Conservation (phyloP, 1,140 invertebrate genomes). For the Cardiocondyla obscurior region DNA sequence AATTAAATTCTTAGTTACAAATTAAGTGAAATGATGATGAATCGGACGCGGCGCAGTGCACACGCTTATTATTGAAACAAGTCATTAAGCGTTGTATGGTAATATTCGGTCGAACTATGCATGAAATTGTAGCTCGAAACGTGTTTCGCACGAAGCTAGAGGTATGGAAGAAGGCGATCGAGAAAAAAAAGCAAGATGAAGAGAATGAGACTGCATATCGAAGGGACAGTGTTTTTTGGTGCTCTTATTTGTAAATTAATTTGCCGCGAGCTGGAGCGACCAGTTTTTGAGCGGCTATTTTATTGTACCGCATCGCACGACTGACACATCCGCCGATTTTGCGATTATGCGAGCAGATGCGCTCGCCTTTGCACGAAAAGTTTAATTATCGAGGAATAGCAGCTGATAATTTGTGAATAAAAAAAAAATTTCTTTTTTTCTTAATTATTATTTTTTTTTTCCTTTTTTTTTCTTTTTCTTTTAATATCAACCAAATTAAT, state of each 20-base stretch:
- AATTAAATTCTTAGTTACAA: slow-evolving; percentile 44
- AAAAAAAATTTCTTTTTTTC: slow-evolving; percentile 27
- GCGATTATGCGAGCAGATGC: slow-evolving; percentile 41
- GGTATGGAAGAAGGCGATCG: not conserved
- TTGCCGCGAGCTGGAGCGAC: slow-evolving; percentile 59
- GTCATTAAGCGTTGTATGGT: slow-evolving; percentile 50
- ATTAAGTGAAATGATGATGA: not conserved
- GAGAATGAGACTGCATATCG: slow-evolving; percentile 60
- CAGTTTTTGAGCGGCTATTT: slow-evolving; percentile 65
- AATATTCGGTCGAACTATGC: slow-evolving; percentile 54
- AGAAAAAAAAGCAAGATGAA: slow-evolving; percentile 32
- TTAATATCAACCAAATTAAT: not conserved
- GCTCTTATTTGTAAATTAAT: slow-evolving; percentile 71
- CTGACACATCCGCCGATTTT: slow-evolving; percentile 54
- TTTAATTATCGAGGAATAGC: slow-evolving; percentile 13
- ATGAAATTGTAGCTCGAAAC: slow-evolving; percentile 62
- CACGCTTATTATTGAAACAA: slow-evolving; percentile 40
- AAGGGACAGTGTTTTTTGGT: slow-evolving; percentile 51
- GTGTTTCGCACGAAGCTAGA: slow-evolving; percentile 29
- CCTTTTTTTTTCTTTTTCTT: no score
- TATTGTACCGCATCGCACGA: slow-evolving; percentile 37
- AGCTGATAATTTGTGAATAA: not conserved
- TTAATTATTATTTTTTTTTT: no score
- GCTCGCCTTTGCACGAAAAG: not conserved
- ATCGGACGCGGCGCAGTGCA: slow-evolving; percentile 14